Evolutionary conservation across 2,888 invertebrate genomes (phyloP), one percentile per base, ranked within the genome.

Genomic region (Epicampocera succincta): DNA sequence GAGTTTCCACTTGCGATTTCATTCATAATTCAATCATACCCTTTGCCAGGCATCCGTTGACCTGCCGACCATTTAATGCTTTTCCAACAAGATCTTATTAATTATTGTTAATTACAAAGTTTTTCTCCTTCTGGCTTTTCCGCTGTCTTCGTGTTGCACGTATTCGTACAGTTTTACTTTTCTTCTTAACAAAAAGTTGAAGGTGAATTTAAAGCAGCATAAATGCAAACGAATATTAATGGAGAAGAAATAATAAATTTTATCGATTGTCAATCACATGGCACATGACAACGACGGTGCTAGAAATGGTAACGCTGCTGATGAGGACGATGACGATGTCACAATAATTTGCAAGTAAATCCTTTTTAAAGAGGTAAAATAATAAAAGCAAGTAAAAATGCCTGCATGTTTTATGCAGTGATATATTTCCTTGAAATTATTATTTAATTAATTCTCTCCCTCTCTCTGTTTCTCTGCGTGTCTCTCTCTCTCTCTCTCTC

Each of bases 381-480:
- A 29, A 54, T 9, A 54, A 54, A 54, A 54, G 29, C 0, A 12
- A 40, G 15, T 40, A 52, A 54, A 65, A 66, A 42, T 42, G 33
- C 54, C 29, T 21, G 66, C 52, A 66, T 52, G 21, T 66, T 48
- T 50, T 48, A 17, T 48, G 46, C 25, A 15, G 40, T 60, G 50
- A 60, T 60, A 19, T 33, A 69, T 66, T 72, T 66, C 80, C 77
- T 83, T 80, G 73, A 77, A 83, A 77, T 76, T 76, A 33, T 76
- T 52, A 76, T 77, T 83, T 75, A 83, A 83, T 83, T 80, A 80
- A 77, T 80, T 65, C 29, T 12, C 58, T 25, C 33, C n/a, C n/a
- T n/a, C n/a, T n/a, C n/a, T n/a, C n/a, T n/a, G n/a, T n/a, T n/a
- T n/a, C n/a, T n/a, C n/a, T n/a, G n/a, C n/a, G n/a, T n/a, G n/a